phyloP scores from a whole-genome alignment of 2,797 vertebrate genomes.

The Cynopterus sphinx region DNA sequence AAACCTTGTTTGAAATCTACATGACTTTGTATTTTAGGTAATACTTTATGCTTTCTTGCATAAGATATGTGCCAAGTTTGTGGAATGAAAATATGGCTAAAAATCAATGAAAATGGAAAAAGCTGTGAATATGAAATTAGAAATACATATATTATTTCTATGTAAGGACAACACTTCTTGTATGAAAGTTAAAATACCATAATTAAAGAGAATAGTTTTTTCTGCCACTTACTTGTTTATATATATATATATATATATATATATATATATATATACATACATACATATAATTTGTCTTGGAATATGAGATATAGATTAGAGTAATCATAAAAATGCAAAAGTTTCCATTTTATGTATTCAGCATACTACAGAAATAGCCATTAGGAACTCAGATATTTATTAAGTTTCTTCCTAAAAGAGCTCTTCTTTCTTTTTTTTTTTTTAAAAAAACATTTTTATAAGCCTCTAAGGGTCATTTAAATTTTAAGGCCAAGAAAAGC shows the following conservation, averaged over 20 bases:
- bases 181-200: neutral
- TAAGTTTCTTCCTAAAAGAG: neutral
- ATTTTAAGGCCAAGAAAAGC: neutral
- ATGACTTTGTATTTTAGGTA: neutral
- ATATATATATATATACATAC: no score
- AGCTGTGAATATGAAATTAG: neutral
- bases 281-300: neutral
- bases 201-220: neutral
- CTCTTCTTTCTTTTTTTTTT: neutral
- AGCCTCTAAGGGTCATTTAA: neutral
- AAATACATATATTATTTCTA: neutral
- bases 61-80: neutral
- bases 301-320: neutral
- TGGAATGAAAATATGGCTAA: neutral
- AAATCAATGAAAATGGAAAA: constrained; percentile 11
- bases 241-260: no score
- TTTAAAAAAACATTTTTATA: neutral
- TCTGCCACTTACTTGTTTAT: neutral
- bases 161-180: neutral
- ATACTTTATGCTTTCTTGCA: neutral
- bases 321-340: neutral
- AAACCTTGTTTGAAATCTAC: neutral
- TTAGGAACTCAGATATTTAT: neutral
- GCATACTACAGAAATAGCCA: neutral
- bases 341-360: neutral